Conservation (phyloP, 2,888 invertebrate genomes). For the Agriotes lineatus region DNA sequence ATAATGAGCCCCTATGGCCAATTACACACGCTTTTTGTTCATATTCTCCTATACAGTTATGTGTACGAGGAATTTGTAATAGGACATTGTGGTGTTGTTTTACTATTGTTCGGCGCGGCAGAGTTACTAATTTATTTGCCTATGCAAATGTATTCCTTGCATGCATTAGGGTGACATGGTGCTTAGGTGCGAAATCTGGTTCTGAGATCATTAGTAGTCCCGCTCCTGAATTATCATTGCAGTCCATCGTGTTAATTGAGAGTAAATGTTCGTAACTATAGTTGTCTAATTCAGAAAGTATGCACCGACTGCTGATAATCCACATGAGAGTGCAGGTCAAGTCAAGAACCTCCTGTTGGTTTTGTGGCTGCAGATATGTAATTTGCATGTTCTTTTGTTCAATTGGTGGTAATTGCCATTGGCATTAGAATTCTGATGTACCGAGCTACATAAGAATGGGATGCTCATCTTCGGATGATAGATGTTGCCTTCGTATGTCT, state of each 20-base stretch:
- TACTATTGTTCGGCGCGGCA: neutral
- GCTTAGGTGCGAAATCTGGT: conserved; percentile 48
- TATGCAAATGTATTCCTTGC: conserved; percentile 41
- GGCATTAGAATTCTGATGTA: conserved; percentile 27
- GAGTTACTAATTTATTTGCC: conserved; percentile 28
- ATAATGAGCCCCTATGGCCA: neutral
- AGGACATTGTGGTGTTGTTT: neutral
- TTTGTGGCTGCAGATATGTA: conserved; percentile 29
- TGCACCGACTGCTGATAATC: conserved; percentile 28
- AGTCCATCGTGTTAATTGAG: conserved; percentile 45
- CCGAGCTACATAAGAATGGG: conserved; percentile 5
- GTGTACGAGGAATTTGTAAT: neutral
- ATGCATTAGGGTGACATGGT: conserved; percentile 42
- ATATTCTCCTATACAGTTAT: neutral
- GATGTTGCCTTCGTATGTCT: conserved; percentile 10
- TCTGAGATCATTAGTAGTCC: conserved; percentile 45
- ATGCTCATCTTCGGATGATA: conserved; percentile 30
- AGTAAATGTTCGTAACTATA: conserved; percentile 40
- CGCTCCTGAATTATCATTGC: conserved; percentile 40
- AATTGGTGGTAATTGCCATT: conserved; percentile 37
- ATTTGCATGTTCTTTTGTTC: conserved; percentile 39
- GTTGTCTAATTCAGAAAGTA: conserved; percentile 38
- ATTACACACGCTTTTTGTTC: neutral
- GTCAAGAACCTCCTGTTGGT: conserved; percentile 37
- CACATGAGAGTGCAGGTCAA: conserved; percentile 24